Evolutionary conservation across 1,140 invertebrate genomes (phyloP), one percentile per base, ranked within the genome.

Genomic region (Tribolium madens): DNA sequence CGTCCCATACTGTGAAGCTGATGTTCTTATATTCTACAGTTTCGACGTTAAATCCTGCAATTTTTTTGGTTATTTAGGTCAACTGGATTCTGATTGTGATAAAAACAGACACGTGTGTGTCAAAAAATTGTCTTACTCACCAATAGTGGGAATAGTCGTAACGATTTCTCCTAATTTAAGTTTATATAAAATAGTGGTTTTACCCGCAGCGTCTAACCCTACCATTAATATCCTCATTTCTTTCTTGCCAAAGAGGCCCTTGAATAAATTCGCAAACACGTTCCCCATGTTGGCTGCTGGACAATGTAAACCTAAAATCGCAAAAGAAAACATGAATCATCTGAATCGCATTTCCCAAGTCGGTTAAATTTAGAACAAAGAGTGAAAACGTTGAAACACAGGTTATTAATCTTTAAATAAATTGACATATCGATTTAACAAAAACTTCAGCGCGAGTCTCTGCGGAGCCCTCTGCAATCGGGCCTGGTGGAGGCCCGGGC

Each of bases 161-260:
- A 99, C 97, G 90, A 99, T 98, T 95, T 99, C 98, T 87, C 97
- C 97, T 90, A 99, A 92, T 92, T 99, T 99, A 86, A 99, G 92
- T 93, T 99, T 99, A 91, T 99, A 99, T 88, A 99, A 91, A 89
- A 99, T 99, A 88, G 98, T 99, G 84, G 98, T 99, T 94, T 99
- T 99, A 90, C 98, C 98, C 89, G 98, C 98, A 84, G 97, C 97
- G 91, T 99, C 98, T 81, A 99, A 91, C 85, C 97, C 97, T 82
- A 93, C 97, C 97, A 98, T 98, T 87, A 98, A 91, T 92, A 98
- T 98, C 89, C 96, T 94, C 96, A 98, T 98, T 91, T 98, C 96
- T 87, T 97, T 98, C 89, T 98, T 98, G 89, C 96, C 97, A 89
- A 98, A 98, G 80, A 98, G 94, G 90, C 96, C 96, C 93, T 97